Conservation (phyloP, 1,140 invertebrate genomes). For the Pogonomyrmex barbatus region DNA sequence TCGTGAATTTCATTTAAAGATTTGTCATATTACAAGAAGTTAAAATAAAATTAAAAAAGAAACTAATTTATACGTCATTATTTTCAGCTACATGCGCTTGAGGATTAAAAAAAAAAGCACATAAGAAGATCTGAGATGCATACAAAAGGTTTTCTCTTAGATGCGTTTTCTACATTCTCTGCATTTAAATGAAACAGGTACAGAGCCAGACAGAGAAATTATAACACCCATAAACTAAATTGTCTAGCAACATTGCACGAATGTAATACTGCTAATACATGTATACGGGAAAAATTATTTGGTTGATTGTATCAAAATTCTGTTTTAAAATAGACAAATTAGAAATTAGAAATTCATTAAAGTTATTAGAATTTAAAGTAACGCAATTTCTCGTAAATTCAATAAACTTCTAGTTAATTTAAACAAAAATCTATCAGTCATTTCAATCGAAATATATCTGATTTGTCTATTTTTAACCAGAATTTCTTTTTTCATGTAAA, state of each 20-base stretch:
- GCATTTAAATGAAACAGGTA: constrained; percentile 31
- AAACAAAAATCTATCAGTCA: too few species aligned
- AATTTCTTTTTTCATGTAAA: too few species aligned
- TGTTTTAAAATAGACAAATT: too few species aligned
- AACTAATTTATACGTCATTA: background rate
- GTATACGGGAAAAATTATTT: too few species aligned
- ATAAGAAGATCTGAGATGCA: constrained; percentile 20
- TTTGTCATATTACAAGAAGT: background rate
- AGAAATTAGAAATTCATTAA: too few species aligned
- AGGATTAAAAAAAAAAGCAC: constrained; percentile 8
- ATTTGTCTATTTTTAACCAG: too few species aligned
- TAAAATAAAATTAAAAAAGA: background rate
- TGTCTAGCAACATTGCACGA: background rate
- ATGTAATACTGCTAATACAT: background rate
- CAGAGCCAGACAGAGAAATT: background rate
- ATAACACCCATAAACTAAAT: background rate
- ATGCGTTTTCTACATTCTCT: background rate
- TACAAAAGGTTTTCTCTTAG: background rate
- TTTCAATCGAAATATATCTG: too few species aligned
- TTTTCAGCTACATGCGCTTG: background rate
- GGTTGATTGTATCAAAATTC: too few species aligned
- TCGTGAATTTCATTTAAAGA: background rate
- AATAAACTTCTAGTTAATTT: too few species aligned
- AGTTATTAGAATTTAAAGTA: too few species aligned
- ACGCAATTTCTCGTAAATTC: too few species aligned